Base-by-base conservation (phyloP, 2,797 vertebrate genomes). In the Phoeniculus purpureus region DNA sequence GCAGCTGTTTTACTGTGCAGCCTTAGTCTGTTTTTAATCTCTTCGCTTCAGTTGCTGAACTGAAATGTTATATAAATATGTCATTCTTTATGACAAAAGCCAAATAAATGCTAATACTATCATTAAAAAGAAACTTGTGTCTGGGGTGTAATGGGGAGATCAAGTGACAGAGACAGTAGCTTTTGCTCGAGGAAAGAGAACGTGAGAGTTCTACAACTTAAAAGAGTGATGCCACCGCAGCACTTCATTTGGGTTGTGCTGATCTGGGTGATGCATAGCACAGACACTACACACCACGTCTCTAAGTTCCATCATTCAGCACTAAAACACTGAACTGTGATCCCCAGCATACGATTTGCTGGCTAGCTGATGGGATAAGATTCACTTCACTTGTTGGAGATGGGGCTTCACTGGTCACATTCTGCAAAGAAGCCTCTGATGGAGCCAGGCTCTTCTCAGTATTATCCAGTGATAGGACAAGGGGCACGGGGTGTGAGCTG, bases 51-150 rank as follows among this genome's bases (percentile, higher is more conserved):
- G 62, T 20, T 89, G 61, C 75, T 91, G 31, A 79, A 48, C 40
- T 74, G 75, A 94, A 81, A 90, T 92, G 74, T 89, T 87, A 74
- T 82, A 87, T 85, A 91, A 93, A 92, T 83, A 87, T 93, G 59
- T 66, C 76, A 87, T 85, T 92, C 88, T 89, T 85, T 92, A 72
- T 88, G 60, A 92, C 72, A 95, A 93, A 87, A 90, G n/a, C 59
- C 59, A 95, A 94, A 92, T 86, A 90, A 86, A 77, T 87, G 72
- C 70, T 95, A 94, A 92, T 82, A 75, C 32, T 87, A 20, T 75
- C 55, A 91, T 94, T 91, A 93, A 85, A 93, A 82, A 81, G 56
- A 72, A 90, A 92, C 45, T 60, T 64, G 34, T 91, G 27, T 71
- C 78, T 89, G 34, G 31, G 43, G 25, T 34, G 25, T 56, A 92